Conservation (phyloP, 2,888 invertebrate species). For the Eumacrocentrus americanus region DNA sequence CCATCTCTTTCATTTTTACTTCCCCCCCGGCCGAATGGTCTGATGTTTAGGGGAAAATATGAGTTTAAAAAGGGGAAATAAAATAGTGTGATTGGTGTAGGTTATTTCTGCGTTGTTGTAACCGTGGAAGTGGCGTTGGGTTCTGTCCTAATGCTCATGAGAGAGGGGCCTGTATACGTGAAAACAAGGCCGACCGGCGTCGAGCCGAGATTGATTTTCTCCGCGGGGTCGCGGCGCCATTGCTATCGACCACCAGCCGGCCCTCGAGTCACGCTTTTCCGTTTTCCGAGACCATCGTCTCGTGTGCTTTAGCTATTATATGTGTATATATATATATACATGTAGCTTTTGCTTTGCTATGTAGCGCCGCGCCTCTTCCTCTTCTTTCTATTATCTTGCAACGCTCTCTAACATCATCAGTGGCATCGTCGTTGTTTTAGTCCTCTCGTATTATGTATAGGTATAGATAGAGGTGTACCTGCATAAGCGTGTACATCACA, state of each 20-base stretch:
- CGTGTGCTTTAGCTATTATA: constrained; percentile 1
- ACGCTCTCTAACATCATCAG: too few species aligned
- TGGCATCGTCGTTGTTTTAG: too few species aligned
- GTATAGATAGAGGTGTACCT: too few species aligned
- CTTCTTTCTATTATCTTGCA: background rate
- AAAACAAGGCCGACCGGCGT: constrained; percentile 50
- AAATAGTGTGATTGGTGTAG: background rate
- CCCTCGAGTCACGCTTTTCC: constrained; percentile 42
- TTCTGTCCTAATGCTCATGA: constrained; percentile 29
- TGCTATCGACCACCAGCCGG: constrained; percentile 55
- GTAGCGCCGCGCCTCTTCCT: background rate
- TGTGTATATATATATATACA: too few species aligned
- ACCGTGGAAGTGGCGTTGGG: constrained; percentile 16
- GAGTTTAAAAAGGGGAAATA: too few species aligned
- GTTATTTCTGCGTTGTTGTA: constrained; percentile 10
- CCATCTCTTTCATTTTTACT: too few species aligned
- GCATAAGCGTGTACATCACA: too few species aligned
- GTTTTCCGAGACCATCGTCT: constrained; percentile 28
- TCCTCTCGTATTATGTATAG: too few species aligned
- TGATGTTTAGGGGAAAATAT: too few species aligned
- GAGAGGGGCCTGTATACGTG: constrained; percentile 41
- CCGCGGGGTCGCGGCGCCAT: constrained; percentile 55
- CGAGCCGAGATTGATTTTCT: constrained; percentile 56
- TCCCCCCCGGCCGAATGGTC: too few species aligned
- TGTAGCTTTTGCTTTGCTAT: too few species aligned